phyloP scores from a whole-genome alignment of 1,140 invertebrate species.

The Aphis gossypii region DNA sequence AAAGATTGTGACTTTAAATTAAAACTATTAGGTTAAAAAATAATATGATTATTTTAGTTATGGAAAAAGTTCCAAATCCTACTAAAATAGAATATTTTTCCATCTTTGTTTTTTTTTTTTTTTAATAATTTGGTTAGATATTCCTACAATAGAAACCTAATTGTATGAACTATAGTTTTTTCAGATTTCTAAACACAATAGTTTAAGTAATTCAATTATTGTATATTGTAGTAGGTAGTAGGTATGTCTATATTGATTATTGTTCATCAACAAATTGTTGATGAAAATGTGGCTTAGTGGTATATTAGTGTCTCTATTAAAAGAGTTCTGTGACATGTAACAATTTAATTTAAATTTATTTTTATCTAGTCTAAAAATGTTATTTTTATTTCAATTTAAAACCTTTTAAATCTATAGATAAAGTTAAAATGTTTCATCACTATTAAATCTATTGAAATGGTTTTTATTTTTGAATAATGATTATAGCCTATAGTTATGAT shows the following conservation, averaged over 20 bases:
- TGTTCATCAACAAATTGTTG: background rate
- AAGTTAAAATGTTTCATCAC: background rate
- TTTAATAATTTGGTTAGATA: background rate
- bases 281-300: background rate
- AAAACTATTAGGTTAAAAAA: background rate
- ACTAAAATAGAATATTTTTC: background rate
- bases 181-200: background rate
- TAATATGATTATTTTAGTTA: background rate
- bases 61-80: background rate
- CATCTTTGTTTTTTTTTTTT: background rate
- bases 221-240: background rate
- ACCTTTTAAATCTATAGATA: background rate
- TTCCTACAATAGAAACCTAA: background rate
- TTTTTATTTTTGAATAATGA: background rate
- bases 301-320: background rate
- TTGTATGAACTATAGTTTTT: background rate
- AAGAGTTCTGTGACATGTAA: background rate
- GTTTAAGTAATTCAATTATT: background rate
- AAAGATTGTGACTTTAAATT: background rate
- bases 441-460: background rate
- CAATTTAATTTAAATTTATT: background rate
- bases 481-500: background rate
- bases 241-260: background rate
- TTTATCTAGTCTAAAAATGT: background rate
- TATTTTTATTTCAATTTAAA: background rate